Evolutionary conservation across 2,888 invertebrate species (phyloP).

Genomic region (Ochlodes sylvanus): DNA sequence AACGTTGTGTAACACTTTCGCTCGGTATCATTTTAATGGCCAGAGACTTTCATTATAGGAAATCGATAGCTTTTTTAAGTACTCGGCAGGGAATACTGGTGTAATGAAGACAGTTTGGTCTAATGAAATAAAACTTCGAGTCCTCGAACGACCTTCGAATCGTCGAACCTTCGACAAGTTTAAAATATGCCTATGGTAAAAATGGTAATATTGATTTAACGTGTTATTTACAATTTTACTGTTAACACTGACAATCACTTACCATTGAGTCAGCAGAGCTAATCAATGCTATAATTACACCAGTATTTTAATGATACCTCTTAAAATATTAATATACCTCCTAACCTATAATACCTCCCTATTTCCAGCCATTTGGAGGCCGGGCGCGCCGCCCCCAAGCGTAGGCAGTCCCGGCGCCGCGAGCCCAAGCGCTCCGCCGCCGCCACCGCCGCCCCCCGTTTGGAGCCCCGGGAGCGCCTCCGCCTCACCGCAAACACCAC

Average conservation of each 20-base stretch:
- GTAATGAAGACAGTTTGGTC: slow-evolving; percentile 1
- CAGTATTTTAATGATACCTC: no score
- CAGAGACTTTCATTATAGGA: slow-evolving; percentile 7
- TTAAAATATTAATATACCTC: neutral
- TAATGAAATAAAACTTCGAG: no score
- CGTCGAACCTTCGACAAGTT: no score
- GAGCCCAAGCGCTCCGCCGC: slow-evolving; percentile 79
- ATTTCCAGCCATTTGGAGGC: slow-evolving; percentile 74
- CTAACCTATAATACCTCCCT: slow-evolving; percentile 17
- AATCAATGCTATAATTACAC: no score
- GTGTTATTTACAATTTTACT: no score
- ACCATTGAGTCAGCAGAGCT: no score
- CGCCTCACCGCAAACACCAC: slow-evolving; percentile 89
- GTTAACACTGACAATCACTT: no score
- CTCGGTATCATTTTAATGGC: slow-evolving; percentile 12
- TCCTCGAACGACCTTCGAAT: no score
- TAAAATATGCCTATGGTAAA: no score
- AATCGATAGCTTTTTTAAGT: slow-evolving; percentile 17
- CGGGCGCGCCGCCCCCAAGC: slow-evolving; percentile 69
- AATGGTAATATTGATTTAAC: no score
- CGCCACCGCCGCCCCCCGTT: slow-evolving; percentile 87
- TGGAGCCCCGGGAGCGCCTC: slow-evolving; percentile 92
- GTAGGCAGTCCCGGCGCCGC: slow-evolving; percentile 59
- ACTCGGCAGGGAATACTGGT: no score
- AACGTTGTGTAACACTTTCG: neutral